Evolutionary conservation across 2,888 invertebrate species (phyloP).

Genomic region (Luffia ferchaultella): DNA sequence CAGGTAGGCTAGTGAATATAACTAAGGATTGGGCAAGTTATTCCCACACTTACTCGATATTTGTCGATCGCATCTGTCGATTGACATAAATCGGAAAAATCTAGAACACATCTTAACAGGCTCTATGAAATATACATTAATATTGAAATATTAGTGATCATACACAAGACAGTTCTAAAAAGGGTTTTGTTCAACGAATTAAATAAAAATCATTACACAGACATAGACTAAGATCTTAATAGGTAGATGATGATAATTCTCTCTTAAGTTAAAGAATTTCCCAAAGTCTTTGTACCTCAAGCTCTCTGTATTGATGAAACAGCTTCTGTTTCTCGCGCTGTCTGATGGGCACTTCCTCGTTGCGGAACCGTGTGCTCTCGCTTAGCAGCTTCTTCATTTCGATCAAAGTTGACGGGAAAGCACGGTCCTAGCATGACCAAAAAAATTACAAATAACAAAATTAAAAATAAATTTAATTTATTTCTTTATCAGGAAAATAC

Average conservation of each 20-base stretch:
- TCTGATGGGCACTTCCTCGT: conserved; percentile 91
- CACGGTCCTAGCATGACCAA: conserved; percentile 72
- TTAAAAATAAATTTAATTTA: too few species aligned
- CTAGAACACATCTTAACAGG: too few species aligned
- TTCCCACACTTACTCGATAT: background rate
- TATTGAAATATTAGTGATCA: too few species aligned
- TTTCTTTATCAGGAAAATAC: too few species aligned
- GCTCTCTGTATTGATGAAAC: conserved; percentile 84
- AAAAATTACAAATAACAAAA: background rate
- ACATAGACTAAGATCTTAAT: too few species aligned
- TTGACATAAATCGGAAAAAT: too few species aligned
- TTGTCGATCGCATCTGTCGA: background rate
- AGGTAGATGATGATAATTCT: too few species aligned
- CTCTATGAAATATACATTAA: too few species aligned
- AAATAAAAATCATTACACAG: too few species aligned
- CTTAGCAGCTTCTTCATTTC: conserved; percentile 95
- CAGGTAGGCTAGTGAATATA: background rate
- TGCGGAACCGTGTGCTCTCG: conserved; percentile 92
- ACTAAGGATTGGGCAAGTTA: background rate
- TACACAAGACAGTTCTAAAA: too few species aligned
- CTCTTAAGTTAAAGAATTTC: too few species aligned
- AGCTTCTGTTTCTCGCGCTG: conserved; percentile 91
- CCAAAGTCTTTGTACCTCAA: conserved; percentile 72
- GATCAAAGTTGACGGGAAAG: conserved; percentile 91
- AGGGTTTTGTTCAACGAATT: too few species aligned